Conservation (phyloP, 2,113 vertebrate species). For the Megaceryle torquata region DNA sequence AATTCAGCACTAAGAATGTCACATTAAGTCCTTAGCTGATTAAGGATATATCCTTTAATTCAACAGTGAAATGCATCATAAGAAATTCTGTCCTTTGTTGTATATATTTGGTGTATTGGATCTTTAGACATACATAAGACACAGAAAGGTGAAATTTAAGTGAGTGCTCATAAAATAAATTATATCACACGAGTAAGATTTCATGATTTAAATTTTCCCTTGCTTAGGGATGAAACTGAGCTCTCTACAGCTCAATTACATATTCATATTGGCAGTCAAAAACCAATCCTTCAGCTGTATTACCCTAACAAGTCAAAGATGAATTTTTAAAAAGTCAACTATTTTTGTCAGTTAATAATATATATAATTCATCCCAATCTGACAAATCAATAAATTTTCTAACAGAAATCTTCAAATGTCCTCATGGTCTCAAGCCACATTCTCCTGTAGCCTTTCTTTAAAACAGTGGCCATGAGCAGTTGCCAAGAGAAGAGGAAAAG, state of each 20-base stretch:
- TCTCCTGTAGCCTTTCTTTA: background rate
- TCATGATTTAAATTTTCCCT: background rate
- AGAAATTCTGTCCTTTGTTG: background rate
- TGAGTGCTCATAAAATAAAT: background rate
- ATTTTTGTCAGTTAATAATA: background rate
- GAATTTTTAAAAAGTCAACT: background rate
- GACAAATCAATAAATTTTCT: background rate
- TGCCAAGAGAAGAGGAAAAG: background rate
- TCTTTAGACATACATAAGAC: background rate
- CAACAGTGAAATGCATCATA: background rate
- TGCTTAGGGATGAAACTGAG: background rate
- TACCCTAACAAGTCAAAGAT: background rate
- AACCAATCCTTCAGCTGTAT: background rate
- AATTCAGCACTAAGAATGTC: background rate
- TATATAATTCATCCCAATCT: background rate
- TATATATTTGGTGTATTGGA: background rate
- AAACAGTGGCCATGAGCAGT: background rate
- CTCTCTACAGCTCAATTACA: background rate
- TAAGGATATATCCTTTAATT: background rate
- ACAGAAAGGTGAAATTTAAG: background rate
- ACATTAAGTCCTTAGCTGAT: background rate
- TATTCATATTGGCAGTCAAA: background rate
- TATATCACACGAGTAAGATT: background rate
- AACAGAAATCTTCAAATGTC: background rate
- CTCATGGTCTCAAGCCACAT: background rate